Base-by-base conservation (phyloP, 2,113 vertebrate genomes). In the Apistogramma diplotaenia region DNA sequence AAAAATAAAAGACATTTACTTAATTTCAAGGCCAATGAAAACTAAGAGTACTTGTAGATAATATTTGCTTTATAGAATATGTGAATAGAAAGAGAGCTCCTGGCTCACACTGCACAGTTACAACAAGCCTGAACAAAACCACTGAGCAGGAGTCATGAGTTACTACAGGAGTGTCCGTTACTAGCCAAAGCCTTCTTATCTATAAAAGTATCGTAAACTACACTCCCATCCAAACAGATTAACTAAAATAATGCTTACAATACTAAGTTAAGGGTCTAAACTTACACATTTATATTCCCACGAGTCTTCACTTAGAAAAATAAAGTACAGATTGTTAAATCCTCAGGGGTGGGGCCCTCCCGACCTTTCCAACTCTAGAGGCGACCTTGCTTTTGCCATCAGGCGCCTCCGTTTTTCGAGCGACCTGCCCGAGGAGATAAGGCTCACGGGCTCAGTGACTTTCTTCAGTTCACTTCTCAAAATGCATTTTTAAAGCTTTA, bases 401-500 rank as follows among this genome's bases (percentile, higher is more conserved):
- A 2, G 2, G 0, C 21, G 37, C 8, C 8, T 46, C 61, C 25
- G 61, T 4, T 43, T 65, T 65, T 67, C 23, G 15, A 67, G 46
- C 2, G 15, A 27, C 0, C 23, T 67, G 23, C 40, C 23, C 19
- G 23, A 46, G 21, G 61, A 18, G 61, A 1, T 70, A 19, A 12
- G 9, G 40, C 40, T 67, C 43, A 18, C 43, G 18, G 46, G 16
- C 4, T 43, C 37, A 8, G 10, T 19, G 61, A 27, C 23, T 46
- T 46, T 15, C 37, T 27, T 46, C 15, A 67, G 18, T 46, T 67
- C 37, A 27, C 23, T 67, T 46, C 8, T 27, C 21, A 18, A 65
- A 10, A 0, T 19, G 46, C 0, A 0, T 0, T 11, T 43, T 65
- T 16, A 11, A 27, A 27, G 61, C 15, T 65, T 27, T 43, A 15